A percentile compares a stretch with the other conserved stretches of the same genome.
Conservation (phyloP, 2,797 vertebrate genomes). For the Mormyrops boulengeri region DNA sequence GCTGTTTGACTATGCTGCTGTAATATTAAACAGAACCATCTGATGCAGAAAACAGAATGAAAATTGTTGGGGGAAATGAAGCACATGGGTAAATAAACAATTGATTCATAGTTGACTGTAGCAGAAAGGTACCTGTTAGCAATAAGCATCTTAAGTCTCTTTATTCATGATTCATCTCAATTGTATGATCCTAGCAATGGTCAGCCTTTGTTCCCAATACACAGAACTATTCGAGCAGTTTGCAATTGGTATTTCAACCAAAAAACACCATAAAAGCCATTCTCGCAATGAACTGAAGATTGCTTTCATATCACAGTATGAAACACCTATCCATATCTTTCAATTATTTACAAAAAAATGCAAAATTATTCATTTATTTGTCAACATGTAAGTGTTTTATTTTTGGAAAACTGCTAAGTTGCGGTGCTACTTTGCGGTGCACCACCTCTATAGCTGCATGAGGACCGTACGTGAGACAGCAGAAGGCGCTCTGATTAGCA, state of each 20-base stretch:
- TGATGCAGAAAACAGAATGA: not conserved
- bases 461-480: not conserved
- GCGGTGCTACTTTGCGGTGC: not conserved
- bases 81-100: not conserved
- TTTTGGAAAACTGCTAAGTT: not conserved
- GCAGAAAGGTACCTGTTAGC: not conserved
- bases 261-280: not conserved
- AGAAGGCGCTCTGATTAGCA: slow-evolving; percentile 1
- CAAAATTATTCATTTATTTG: not conserved
- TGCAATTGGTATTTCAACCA: not conserved
- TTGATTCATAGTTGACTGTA: not conserved
- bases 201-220: not conserved
- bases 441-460: not conserved
- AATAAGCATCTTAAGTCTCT: not conserved
- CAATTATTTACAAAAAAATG: not conserved
- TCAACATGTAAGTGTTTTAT: not conserved
- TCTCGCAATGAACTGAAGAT: not conserved
- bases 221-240: not conserved
- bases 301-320: not conserved
- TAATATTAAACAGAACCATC: not conserved
- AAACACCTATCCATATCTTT: not conserved
- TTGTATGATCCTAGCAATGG: not conserved
- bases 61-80: not conserved
- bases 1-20: not conserved
- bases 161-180: not conserved